A percentile compares a stretch with the other conserved stretches of the same genome.
phyloP scores from a whole-genome alignment of 2,797 vertebrate genomes.

The Poliocrania exsul region DNA sequence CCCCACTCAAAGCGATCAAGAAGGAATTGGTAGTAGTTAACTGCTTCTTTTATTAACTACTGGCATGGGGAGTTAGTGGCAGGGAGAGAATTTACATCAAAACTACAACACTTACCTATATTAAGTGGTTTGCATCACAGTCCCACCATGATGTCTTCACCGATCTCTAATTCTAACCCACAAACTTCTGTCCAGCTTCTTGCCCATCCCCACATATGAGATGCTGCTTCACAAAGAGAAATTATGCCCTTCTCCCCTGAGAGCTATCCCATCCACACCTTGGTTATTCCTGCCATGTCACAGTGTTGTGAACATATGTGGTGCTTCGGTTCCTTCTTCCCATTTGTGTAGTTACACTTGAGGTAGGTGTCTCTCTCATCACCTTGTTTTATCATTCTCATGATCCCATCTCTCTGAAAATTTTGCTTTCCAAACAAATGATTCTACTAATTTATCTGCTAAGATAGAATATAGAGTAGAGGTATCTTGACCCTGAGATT shows the following conservation, averaged over 20 bases:
- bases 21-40: no score
- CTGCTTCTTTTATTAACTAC: no score
- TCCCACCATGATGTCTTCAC: not conserved
- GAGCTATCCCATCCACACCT: not conserved
- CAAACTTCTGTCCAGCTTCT: not conserved
- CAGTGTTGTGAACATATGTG: not conserved
- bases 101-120: not conserved
- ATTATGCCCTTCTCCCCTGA: not conserved
- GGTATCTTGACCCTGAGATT: not conserved
- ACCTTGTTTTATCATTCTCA: not conserved
- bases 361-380: not conserved
- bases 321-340: not conserved
- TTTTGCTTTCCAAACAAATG: not conserved
- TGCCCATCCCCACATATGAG: not conserved
- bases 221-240: not conserved
- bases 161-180: not conserved
- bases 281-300: not conserved
- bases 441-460: not conserved
- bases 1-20: no score
- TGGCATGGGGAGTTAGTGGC: no score
- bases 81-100: no score
- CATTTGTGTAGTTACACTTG: not conserved
- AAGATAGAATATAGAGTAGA: not conserved
- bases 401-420: not conserved
- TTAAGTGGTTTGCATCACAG: not conserved